phyloP scores from a whole-genome alignment of 2,888 invertebrate genomes.

The Poecilus cupreus region DNA sequence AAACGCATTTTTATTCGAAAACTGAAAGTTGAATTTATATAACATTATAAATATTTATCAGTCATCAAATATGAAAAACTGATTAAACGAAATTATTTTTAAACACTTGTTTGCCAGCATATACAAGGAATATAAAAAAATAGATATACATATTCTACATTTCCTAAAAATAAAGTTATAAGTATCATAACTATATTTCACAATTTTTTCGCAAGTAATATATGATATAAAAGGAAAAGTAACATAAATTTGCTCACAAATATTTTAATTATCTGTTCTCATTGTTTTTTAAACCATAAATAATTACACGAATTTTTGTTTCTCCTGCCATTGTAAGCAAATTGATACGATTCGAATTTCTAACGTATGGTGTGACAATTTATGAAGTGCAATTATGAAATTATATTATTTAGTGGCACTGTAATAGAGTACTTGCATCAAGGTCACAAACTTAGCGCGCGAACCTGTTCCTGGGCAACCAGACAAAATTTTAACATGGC shows the following conservation, averaged over 20 bases:
- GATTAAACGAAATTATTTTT: too few relatives aligned
- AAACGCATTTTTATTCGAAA: background rate
- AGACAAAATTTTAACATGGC: too few relatives aligned
- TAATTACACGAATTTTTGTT: background rate
- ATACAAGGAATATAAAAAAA: background rate
- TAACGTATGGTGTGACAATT: background rate
- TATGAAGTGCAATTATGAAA: background rate
- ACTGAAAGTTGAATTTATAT: background rate
- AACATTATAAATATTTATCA: background rate
- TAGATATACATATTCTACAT: background rate
- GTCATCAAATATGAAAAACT: background rate
- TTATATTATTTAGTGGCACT: background rate
- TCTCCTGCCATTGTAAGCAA: constrained; percentile 1
- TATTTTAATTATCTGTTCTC: constrained; percentile 6
- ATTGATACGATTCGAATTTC: constrained; percentile 6
- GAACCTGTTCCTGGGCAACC: too few relatives aligned
- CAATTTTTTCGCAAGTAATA: background rate
- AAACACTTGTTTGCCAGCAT: too few relatives aligned
- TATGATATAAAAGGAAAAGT: constrained; percentile 15
- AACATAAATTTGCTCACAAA: background rate
- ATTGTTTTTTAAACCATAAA: background rate
- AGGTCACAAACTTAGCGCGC: too few relatives aligned
- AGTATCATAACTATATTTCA: background rate
- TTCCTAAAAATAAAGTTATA: background rate
- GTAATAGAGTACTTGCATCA: too few relatives aligned